Base-by-base conservation (phyloP, 2,797 vertebrate species). In the Ciconia nigra region DNA sequence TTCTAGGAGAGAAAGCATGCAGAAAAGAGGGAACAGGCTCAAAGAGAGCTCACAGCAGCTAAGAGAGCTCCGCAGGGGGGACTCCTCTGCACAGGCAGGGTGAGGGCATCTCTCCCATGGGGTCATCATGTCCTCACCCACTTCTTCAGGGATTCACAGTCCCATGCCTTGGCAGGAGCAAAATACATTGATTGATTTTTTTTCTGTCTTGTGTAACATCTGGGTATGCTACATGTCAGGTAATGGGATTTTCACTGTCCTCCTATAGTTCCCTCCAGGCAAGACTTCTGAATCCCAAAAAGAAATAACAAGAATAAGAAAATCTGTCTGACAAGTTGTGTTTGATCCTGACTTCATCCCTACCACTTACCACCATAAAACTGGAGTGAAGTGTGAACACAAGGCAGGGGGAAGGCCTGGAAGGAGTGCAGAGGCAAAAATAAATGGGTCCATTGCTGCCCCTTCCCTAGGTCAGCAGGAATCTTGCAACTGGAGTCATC, bases 211-310 rank as follows among this genome's bases (percentile, higher is more conserved):
- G 5, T 47, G 4, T 62, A 79, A 49, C 28, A 62, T 15, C 51
- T 85, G 35, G 25, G 8, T 52, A 57, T 35, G 39, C 10, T 72
- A 11, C 10, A 15, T 21, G 3, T 41, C 80, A 21, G 8, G 17
- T n/a, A 70, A 33, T 0, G 0, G 44, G 61, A 24, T 71, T 74
- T 54, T 59, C 21, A 62, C 18, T 65, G 65, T 5, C 9, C 13
- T 5, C 9, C 16, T 54, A 2, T 26, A 25, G 19, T 18, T 90
- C n/a, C 15, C 67, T 79, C 42, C 37, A 84, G 44, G 20, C 20
- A 62, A 80, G 55, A 72, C 15, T 72, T 90, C 25, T 35, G 7
- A 20, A 13, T 44, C 47, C 14, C 39, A 3, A 29, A 52, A 55
- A 15, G 11, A 79, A 89, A 54, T 21, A 72, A n/a, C 4, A 47